Percentiles rank a stretch among this genome's conserved stretches.
Evolutionary conservation across 2,113 vertebrate species (phyloP).

Genomic region (Sarotherodon lohbergeri): DNA sequence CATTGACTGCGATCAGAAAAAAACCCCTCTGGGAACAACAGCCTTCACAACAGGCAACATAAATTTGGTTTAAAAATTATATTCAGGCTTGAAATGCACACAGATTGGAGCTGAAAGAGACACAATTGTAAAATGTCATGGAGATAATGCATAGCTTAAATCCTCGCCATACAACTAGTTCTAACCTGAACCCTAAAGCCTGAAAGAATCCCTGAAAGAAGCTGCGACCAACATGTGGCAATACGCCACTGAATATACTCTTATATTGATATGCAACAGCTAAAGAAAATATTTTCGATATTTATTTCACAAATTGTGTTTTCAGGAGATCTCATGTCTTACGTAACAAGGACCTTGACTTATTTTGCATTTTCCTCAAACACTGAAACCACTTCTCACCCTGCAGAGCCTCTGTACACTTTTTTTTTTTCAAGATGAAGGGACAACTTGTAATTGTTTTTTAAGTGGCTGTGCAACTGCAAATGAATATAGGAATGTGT

Average conservation of each 20-base stretch:
- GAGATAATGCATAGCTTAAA: neutral
- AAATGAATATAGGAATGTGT: neutral
- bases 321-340: neutral
- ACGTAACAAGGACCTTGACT: neutral
- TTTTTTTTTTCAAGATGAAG: neutral
- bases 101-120: neutral
- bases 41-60: neutral
- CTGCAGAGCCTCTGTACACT: neutral
- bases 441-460: neutral
- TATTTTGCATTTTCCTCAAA: neutral
- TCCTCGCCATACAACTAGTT: neutral
- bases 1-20: slow-evolving; percentile 15
- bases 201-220: neutral
- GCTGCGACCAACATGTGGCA: neutral
- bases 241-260: neutral
- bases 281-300: neutral
- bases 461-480: neutral
- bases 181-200: neutral
- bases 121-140: neutral
- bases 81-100: neutral
- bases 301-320: neutral
- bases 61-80: neutral
- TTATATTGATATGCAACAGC: neutral
- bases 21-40: neutral
- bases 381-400: neutral